Base-by-base conservation (phyloP, 2,888 invertebrate genomes). In the Eueremaeus valkanovi region DNA sequence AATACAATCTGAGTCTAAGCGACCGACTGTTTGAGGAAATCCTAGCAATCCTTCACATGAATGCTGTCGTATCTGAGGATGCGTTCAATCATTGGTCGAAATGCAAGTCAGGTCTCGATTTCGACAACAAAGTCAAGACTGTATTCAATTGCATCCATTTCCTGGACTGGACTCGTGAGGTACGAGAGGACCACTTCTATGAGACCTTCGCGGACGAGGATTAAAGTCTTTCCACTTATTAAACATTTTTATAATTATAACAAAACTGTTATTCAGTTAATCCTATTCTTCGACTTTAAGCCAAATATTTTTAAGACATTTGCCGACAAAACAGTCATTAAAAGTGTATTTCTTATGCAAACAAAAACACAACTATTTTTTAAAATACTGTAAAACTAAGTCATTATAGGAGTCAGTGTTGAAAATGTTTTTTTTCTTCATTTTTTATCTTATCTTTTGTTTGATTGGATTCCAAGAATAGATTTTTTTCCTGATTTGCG, bases 171-270 rank as follows among this genome's bases (percentile, higher is more conserved):
- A 36, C 6, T 66, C 16, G n/a, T 2, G 66, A 66, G 66, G 2
- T 40, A 16, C 66, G 66, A 2, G 36, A 66, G n/a, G 66, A 66
- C 3, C 21, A n/a, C 36, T 66, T 66, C 66, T 66, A 21, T 66
- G 66, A 66, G 66, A 36, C n/a, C 29, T 24, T 9, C 55, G 21
- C 5, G 3, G 51, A 51, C 51, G 11, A 11, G 5, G 36, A 36
- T 13, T 42, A 42, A 8, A 42, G 13, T 11, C 42, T 11, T 11
- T 8, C 8, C 42, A 42, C 13, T 11, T 8, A 42, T 8, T 42
- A 13, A 42, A 11, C 42, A 11, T 13, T 42, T 42, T 11, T 42
- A 42, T 42, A 42, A 42, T 42, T 42, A 42, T 13, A n/a, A n/a
- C n/a, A n/a, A n/a, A n/a, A n/a, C n/a, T n/a, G n/a, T n/a, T n/a